Evolutionary conservation across 1,140 invertebrate genomes (phyloP).

Genomic region (Drosophila chauvacae): DNA sequence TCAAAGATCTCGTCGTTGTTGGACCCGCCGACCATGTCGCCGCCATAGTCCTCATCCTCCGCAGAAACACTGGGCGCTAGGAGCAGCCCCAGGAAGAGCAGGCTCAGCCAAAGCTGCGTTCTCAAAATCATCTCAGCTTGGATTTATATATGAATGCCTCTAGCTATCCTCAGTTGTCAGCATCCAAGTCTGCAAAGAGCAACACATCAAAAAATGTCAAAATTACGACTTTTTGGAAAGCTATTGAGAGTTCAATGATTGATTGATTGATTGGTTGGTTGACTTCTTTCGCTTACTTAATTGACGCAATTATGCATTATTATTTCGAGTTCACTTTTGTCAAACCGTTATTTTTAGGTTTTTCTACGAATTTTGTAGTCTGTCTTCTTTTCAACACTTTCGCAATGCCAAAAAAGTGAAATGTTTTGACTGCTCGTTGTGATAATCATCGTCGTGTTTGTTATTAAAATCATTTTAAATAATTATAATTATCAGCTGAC

Average conservation of each 20-base stretch:
- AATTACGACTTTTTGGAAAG: conserved; percentile 56
- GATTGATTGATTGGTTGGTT: conserved; percentile 50
- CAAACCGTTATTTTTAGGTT: conserved; percentile 40
- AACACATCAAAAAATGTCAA: conserved; percentile 27
- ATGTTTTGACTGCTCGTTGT: conserved; percentile 52
- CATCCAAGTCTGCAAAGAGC: conserved; percentile 51
- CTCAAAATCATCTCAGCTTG: conserved; percentile 59
- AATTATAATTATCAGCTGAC: conserved; percentile 51
- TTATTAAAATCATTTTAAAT: conserved; percentile 68
- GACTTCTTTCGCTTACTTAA: conserved; percentile 55
- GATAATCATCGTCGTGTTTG: conserved; percentile 51
- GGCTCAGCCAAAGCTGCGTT: conserved; percentile 48
- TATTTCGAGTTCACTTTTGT: conserved; percentile 62
- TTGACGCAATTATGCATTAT: conserved; percentile 73
- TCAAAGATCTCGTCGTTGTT: conserved; percentile 69
- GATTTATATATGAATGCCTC: background rate
- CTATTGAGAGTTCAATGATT: conserved; percentile 54
- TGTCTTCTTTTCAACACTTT: conserved; percentile 68
- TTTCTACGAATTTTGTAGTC: conserved; percentile 34
- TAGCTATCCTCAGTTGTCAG: conserved; percentile 18
- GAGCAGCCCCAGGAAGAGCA: conserved; percentile 46
- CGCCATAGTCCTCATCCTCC: conserved; percentile 51
- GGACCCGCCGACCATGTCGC: conserved; percentile 21
- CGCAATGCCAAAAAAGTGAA: conserved; percentile 69
- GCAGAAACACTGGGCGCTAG: conserved; percentile 8